Conservation (phyloP, 2,797 vertebrate species). For the Sardinella longiceps region DNA sequence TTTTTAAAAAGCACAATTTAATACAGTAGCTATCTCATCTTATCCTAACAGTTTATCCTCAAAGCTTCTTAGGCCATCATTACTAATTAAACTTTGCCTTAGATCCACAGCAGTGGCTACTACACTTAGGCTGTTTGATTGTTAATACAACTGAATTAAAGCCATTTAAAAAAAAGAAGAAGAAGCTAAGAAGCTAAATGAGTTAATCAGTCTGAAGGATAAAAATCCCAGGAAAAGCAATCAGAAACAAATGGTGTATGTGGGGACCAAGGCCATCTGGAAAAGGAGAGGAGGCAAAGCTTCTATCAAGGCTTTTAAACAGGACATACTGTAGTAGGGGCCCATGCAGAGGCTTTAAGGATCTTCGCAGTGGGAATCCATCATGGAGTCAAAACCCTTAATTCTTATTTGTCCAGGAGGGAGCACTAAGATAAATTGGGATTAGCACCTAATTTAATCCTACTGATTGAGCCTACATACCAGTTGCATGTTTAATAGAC, state of each 20-base stretch:
- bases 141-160: slow-evolving; percentile 1
- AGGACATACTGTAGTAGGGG: not conserved
- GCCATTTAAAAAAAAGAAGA: not conserved
- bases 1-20: not conserved
- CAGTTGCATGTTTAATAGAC: not conserved
- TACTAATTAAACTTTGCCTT: slow-evolving; percentile 4
- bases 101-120: not conserved
- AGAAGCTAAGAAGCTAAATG: not conserved
- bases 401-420: not conserved
- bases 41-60: not conserved
- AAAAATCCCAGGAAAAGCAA: not conserved
- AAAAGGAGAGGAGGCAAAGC: not conserved
- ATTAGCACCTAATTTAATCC: not conserved
- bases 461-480: not conserved
- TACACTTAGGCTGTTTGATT: not conserved
- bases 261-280: not conserved
- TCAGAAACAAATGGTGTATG: not conserved
- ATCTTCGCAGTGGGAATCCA: not conserved
- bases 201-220: slow-evolving; percentile 8
- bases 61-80: not conserved
- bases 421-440: not conserved
- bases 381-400: not conserved
- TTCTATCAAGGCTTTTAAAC: not conserved
- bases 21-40: not conserved
- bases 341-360: not conserved